A percentile compares a stretch with the other conserved stretches of the same genome.
Conservation (phyloP, 2,888 invertebrate species). For the Luffia ferchaultella region DNA sequence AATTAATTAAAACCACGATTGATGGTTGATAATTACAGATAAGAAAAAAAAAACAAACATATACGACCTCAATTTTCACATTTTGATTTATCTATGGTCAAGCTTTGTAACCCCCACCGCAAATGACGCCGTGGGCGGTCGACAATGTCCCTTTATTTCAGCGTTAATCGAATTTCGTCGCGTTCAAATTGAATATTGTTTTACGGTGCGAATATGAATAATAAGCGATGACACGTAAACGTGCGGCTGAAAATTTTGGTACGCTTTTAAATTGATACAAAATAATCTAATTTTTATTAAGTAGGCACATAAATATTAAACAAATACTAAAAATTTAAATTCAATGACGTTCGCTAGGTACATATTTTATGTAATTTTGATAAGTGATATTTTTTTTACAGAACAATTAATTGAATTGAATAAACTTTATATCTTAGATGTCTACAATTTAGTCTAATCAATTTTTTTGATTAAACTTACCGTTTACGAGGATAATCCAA, state of each 20-base stretch:
- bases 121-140: slow-evolving; percentile 3
- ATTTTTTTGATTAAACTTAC: too few relatives aligned
- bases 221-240: neutral
- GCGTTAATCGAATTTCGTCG: slow-evolving; percentile 28
- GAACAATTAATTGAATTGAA: too few relatives aligned
- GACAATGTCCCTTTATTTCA: slow-evolving; percentile 21
- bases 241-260: neutral
- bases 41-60: neutral
- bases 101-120: slow-evolving; percentile 7
- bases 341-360: too few relatives aligned
- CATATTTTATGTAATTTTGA: too few relatives aligned
- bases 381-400: too few relatives aligned
- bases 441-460: too few relatives aligned
- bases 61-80: neutral
- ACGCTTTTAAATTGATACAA: neutral
- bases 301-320: too few relatives aligned
- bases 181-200: slow-evolving; percentile 28
- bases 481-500: too few relatives aligned
- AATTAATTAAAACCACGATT: too few relatives aligned
- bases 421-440: too few relatives aligned
- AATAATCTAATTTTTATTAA: neutral
- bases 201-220: slow-evolving; percentile 11
- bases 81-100: neutral
- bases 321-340: too few relatives aligned
- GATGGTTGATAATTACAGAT: neutral